Evolutionary conservation across 2,888 invertebrate genomes (phyloP), one percentile per base, ranked within the genome.

Genomic region (Phlogophora meticulosa): DNA sequence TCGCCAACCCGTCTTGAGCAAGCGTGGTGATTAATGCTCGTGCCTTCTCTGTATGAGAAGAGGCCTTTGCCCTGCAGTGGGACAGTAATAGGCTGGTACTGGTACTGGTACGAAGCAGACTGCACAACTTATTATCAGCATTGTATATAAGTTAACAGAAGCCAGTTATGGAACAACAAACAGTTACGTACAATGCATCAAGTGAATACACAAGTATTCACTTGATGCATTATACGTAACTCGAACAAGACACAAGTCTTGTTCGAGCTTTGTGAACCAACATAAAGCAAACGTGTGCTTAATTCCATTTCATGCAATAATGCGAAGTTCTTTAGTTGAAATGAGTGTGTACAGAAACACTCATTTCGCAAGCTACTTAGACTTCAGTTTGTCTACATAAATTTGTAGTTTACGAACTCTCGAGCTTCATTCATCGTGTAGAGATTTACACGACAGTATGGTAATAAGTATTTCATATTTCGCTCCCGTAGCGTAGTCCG

Each of bases 391-490:
- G 36, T 17, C 28, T 32, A 34, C 22, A 13, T 42, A 5, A 40
- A 52, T 3, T 34, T 45, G 45, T 15, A 53, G 24, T 53, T 45
- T 34, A n/a, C n/a, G 42, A 75, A 57, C 17, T 55, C 2, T 17
- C 11, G 2, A 55, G 49, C 42, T 70, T 38, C 17, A 40, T 57
- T 52, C 56, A 13, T 20, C 13, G 45, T 42, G 22, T 17, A 45
- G 28, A 43, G 52, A 61, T 57, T 72, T 45, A n/a, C 22, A 17
- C 9, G 24, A 22, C 22, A 56, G 57, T 49, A 42, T 52, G 45
- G 49, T 59, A 17, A 28, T 28, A 28, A 28, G 40, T n/a, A 59
- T 59, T 68, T 51, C 42, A n/a, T 43, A 49, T 71, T 65, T 46
- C n/a, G 22, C 36, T 63, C 20, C 32, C 28, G 45, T n/a, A 52